Percentiles rank a stretch among this genome's conserved stretches.
Conservation (phyloP, 2,113 vertebrate genomes). For the Dissostichus mawsoni region DNA sequence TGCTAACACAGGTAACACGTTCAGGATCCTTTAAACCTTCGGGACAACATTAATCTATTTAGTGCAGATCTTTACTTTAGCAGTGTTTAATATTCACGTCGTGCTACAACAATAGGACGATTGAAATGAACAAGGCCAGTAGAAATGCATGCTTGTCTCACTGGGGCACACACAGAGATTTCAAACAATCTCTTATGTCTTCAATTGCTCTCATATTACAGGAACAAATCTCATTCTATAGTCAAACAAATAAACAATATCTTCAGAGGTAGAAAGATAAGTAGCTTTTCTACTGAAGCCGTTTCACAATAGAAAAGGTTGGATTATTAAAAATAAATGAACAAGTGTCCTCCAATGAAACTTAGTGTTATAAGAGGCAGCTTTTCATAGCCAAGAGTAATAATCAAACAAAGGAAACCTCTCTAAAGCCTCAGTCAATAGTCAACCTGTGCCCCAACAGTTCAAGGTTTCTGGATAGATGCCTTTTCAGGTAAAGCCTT, state of each 20-base stretch:
- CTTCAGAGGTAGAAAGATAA: background rate
- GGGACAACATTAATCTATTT: background rate
- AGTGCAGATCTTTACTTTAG: background rate
- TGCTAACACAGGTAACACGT: slow-evolving; percentile 87
- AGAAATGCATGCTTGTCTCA: background rate
- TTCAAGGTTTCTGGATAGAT: slow-evolving; percentile 7
- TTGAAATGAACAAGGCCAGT: background rate
- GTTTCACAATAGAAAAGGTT: slow-evolving; percentile 11
- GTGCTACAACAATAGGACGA: background rate
- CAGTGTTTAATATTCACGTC: background rate
- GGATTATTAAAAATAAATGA: background rate
- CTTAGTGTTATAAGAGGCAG: background rate
- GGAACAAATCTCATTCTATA: background rate
- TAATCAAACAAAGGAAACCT: slow-evolving; percentile 15
- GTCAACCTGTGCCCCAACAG: slow-evolving; percentile 8
- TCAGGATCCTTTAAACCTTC: background rate
- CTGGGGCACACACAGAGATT: background rate
- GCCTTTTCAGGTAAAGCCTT: background rate
- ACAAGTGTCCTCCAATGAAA: background rate
- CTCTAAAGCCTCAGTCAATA: slow-evolving; percentile 1
- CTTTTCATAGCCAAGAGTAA: slow-evolving; percentile 17
- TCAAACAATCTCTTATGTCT: background rate
- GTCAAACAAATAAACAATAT: background rate
- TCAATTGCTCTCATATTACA: background rate
- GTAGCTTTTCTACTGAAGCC: background rate